Evolutionary conservation across 1,140 invertebrate genomes (phyloP), one percentile per base, ranked within the genome.

Genomic region (Lithobius niger): DNA sequence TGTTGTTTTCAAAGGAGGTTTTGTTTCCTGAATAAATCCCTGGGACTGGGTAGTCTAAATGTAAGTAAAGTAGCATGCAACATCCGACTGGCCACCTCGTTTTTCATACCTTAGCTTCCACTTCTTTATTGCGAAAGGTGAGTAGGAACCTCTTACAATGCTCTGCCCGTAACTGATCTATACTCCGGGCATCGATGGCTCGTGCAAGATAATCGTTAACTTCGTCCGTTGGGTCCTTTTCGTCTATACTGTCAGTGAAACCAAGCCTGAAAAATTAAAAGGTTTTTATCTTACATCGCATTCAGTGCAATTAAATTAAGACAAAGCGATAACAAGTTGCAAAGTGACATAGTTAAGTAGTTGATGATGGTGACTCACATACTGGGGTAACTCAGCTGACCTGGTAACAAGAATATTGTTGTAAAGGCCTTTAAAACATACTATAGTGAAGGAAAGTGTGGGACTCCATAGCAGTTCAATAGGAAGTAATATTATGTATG

Each of bases 121-220:
- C 77, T 13, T 82, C 74, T 4, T 73, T 68, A 61, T 87, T 79
- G 54, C 82, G 79, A 71, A 94, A 94, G 55, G 82, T 86, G 4
- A 94, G 76, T 16, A 89, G 77, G 66, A 91, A 78, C 0, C 81
- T 78, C 16, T 79, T 79, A 63, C 88, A 92, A 67, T 94, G 88
- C 60, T 93, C 86, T 0, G 82, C 78, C 28, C 88, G 77, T 10
- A 93, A 76, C 50, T 83, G 77, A 70, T 96, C 89, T 48, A 93
- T 90, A 65, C 87, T 91, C n/a, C 90, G 77, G 0, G 90, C 90
- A 70, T 95, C 90, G 56, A 96, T 96, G 1, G 91, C 91, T 49
- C 85, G 79, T 75, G 88, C 87, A 28, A 96, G 74, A 69, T 96
- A 96, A 59, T 95, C 91, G 66, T 94, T 93, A 1, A 95, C 89